A percentile compares a stretch with the other conserved stretches of the same genome.
Evolutionary conservation across 2,888 invertebrate genomes (phyloP).

Genomic region (Leuctra nigra): DNA sequence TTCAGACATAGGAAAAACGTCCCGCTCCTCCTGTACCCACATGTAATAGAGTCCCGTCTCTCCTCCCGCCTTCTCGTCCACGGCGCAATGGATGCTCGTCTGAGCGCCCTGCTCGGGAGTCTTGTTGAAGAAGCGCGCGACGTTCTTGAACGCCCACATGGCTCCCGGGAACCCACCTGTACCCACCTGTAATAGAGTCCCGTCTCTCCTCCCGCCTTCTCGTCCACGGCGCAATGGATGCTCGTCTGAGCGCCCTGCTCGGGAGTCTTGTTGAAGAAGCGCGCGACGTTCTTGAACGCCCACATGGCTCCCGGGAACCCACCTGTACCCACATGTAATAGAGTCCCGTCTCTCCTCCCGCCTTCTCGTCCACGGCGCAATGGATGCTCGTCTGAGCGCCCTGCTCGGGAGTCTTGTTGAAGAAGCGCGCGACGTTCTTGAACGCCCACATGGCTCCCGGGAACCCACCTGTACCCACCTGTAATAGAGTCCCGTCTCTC

Average conservation of each 20-base stretch:
- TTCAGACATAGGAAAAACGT: too few relatives aligned
- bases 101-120: slow-evolving; percentile 39
- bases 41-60: slow-evolving; percentile 44
- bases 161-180: too few relatives aligned
- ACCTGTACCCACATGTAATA: slow-evolving; percentile 40
- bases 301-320: too few relatives aligned
- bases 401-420: slow-evolving; percentile 35
- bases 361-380: slow-evolving; percentile 36
- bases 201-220: slow-evolving; percentile 39
- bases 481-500: slow-evolving; percentile 43
- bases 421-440: slow-evolving; percentile 21
- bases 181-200: slow-evolving; percentile 42
- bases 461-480: slow-evolving; percentile 34
- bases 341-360: slow-evolving; percentile 40
- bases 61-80: slow-evolving; percentile 37
- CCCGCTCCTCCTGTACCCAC: slow-evolving; percentile 32
- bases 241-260: slow-evolving; percentile 40
- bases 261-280: slow-evolving; percentile 34
- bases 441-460: too few relatives aligned
- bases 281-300: slow-evolving; percentile 19
- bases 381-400: slow-evolving; percentile 42
- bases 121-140: slow-evolving; percentile 32
- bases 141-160: slow-evolving; percentile 18
- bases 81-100: slow-evolving; percentile 39
- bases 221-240: slow-evolving; percentile 36